Conservation (phyloP, 2,113 vertebrate genomes). For the Eleginops maclovinus region DNA sequence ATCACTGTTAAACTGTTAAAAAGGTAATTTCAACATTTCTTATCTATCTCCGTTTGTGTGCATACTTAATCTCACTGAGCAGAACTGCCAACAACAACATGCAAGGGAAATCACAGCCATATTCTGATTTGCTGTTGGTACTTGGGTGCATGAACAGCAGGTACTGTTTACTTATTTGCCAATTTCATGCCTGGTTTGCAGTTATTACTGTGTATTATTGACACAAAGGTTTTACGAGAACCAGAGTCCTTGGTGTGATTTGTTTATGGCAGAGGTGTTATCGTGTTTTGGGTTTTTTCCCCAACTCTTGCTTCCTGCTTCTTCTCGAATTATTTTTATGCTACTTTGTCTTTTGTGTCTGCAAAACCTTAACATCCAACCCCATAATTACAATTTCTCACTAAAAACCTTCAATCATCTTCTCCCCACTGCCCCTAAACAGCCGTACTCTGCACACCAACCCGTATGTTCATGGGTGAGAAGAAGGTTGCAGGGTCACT, state of each 20-base stretch:
- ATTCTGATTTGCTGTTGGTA: conserved; percentile 25
- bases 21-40: conserved; percentile 52
- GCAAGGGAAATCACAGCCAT: conserved; percentile 32
- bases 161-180: conserved; percentile 27
- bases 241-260: conserved; percentile 20
- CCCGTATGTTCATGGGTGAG: conserved; percentile 73
- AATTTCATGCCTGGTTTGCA: conserved; percentile 49
- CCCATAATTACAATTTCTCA: conserved; percentile 1
- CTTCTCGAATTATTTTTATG: background rate
- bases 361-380: background rate
- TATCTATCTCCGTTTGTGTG: conserved; percentile 46
- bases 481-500: conserved; percentile 67
- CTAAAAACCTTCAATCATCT: conserved; percentile 40
- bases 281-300: conserved; percentile 12
- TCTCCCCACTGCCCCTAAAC: conserved; percentile 16
- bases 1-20: conserved; percentile 31
- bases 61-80: conserved; percentile 36
- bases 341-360: background rate
- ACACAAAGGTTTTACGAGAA: conserved; percentile 27
- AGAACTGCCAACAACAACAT: conserved; percentile 62
- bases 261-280: conserved; percentile 8
- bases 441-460: conserved; percentile 51
- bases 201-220: conserved; percentile 38
- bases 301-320: background rate
- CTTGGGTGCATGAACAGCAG: conserved; percentile 22